Evolutionary conservation across 2,797 vertebrate species (phyloP).

Genomic region (Buphagus erythrorhynchus): DNA sequence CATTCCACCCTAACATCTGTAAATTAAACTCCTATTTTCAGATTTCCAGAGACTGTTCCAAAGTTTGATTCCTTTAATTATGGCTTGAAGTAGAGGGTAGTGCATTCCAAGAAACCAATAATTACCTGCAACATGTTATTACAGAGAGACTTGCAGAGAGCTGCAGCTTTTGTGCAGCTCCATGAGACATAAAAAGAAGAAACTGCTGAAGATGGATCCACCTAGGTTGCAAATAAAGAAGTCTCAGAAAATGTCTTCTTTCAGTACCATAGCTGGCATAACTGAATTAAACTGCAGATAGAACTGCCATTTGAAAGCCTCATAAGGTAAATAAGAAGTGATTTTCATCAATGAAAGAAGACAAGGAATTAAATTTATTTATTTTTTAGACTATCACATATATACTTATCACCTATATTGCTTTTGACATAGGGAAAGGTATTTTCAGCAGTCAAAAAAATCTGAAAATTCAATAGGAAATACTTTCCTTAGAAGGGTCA

Average conservation of each 20-base stretch:
- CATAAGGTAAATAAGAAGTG: not conserved
- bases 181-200: slow-evolving; percentile 32
- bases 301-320: not conserved
- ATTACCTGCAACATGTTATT: slow-evolving; percentile 77
- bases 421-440: not conserved
- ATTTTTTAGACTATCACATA: not conserved
- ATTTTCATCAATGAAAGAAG: not conserved
- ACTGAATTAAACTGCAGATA: not conserved
- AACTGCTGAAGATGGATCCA: not conserved
- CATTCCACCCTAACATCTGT: slow-evolving; percentile 68
- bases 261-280: not conserved
- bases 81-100: slow-evolving; percentile 71
- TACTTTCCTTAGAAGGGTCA: not conserved
- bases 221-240: slow-evolving; percentile 19
- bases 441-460: not conserved
- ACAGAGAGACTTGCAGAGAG: slow-evolving; percentile 58
- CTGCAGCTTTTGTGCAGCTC: slow-evolving; percentile 63
- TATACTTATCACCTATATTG: not conserved
- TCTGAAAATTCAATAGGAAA: not conserved
- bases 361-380: not conserved
- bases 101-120: slow-evolving; percentile 67
- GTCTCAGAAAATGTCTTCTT: not conserved
- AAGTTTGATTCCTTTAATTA: slow-evolving; percentile 78
- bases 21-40: slow-evolving; percentile 77
- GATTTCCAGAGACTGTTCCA: slow-evolving; percentile 68